Evolutionary conservation across 2,888 invertebrate genomes (phyloP), one percentile per base, ranked within the genome.

Genomic region (Graphium colonna): DNA sequence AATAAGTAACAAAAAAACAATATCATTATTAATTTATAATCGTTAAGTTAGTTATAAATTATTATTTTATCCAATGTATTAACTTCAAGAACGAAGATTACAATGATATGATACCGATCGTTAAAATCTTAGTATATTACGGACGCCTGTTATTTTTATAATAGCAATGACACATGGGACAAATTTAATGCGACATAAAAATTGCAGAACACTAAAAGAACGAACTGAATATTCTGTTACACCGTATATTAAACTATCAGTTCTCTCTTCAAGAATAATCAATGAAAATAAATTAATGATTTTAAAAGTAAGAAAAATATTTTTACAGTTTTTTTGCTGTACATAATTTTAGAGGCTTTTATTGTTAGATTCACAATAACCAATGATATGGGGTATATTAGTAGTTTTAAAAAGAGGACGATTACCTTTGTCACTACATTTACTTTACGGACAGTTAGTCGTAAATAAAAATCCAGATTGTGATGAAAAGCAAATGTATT

Each of bases 401-500:
- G 53, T 49, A 18, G 33, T 54, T 52, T 49, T 55, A 17, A 39
- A n/a, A 13, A 17, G 45, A 49, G 17, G 45, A n/a, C n/a, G 67
- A 74, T 78, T 77, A 84, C 75, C 79, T 82, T 81, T 82, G 86
- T 67, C 71, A 80, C 78, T 82, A 89, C 88, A 87, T 89, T 87
- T 67, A 88, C 86, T 86, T 67, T 73, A 55, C 61, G 68, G 83
- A 86, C 83, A 79, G 90, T 90, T 90, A 90, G 90, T 90, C 73
- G 65, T 59, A 89, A 90, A 89, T 88, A 89, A 90, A 90, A 87
- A 70, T 62, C 68, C 68, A 68, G 69, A 58, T 63, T 60, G 62
- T 71, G 62, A 52, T 70, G 63, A 67, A 80, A 82, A 90, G 89
- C 85, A 86, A 87, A 87, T 90, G 89, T 90, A 89, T 90, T 82